Evolutionary conservation across 2,797 vertebrate species (phyloP), one percentile per base, ranked within the genome.

Genomic region (Syndactyla subalaris): DNA sequence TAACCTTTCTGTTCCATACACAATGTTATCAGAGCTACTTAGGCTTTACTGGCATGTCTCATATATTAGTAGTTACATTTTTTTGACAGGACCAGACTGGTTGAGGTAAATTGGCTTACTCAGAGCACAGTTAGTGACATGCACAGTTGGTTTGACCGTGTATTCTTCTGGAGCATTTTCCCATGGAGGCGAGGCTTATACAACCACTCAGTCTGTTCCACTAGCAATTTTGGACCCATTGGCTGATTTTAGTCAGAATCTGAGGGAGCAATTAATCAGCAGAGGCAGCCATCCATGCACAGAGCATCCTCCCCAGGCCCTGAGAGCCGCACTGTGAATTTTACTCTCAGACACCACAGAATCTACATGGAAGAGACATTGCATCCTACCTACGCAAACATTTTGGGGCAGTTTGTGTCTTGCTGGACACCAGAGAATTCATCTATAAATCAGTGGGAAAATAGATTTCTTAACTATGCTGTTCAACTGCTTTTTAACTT

Each of bases 111-210:
- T 68, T 83, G 78, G 38, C 79, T 91, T 79, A 32, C 43, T 88
- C 36, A 12, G 85, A 61, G 75, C 4, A 10, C 22, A 55, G 68
- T 77, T 80, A 71, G 65, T 1, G 9, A 77, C 32, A 46, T 12
- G 61, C 76, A 61, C 54, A 27, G 24, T 59, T 89, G 68, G 26
- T 86, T 58, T 75, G 86, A 65, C 58, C 27, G 3, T 36, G 27
- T 73, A 78, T 81, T 54, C 65, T 91, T 82, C 66, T 78, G 76
- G 65, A 78, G 51, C 54, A 46, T 91, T 96, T 96, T 93, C 71
- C 91, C 86, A 75, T 27, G 43, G 84, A 68, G 76, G 87, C 19
- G 43, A 93, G 36, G 77, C 43, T 87, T 91, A 89, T 62, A 45
- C 57, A 93, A 74, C 45, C n/a, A 36, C 49, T 72, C 74, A 54